phyloP scores from a whole-genome alignment of 2,113 vertebrate species.

The Microtus richardsoni region DNA sequence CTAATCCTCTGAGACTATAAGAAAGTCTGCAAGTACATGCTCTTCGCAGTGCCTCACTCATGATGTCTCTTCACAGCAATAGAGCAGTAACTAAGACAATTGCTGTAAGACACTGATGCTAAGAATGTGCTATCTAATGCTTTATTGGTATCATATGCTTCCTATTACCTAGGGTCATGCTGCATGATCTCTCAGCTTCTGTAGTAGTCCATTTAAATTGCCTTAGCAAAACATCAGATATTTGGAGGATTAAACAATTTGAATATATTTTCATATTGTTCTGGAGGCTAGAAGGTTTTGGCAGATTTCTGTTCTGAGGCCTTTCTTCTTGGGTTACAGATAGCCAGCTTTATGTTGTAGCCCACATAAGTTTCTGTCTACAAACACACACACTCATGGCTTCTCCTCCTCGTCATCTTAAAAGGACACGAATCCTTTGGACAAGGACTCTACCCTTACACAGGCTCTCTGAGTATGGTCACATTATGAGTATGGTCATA shows the following conservation, averaged over 20 bases:
- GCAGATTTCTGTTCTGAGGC: not conserved
- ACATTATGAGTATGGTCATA: not conserved
- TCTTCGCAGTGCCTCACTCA: not conserved
- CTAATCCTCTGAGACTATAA: not conserved
- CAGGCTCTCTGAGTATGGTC: not conserved
- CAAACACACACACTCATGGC: not conserved
- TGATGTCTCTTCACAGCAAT: not conserved
- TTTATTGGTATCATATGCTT: not conserved
- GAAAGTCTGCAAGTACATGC: not conserved
- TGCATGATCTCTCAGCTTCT: not conserved
- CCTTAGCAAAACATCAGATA: not conserved
- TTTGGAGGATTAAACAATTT: not conserved
- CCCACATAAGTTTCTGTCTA: not conserved
- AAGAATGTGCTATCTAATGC: not conserved
- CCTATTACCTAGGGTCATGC: not conserved
- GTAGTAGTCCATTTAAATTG: not conserved
- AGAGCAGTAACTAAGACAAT: not conserved
- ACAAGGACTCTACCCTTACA: not conserved
- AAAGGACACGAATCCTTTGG: not conserved
- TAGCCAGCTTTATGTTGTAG: not conserved
- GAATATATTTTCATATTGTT: not conserved
- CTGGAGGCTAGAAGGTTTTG: not conserved
- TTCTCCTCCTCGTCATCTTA: not conserved
- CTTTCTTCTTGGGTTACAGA: not conserved
- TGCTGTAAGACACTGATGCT: not conserved